Conservation (phyloP, 1,140 invertebrate species). For the Lepidostoma basale region DNA sequence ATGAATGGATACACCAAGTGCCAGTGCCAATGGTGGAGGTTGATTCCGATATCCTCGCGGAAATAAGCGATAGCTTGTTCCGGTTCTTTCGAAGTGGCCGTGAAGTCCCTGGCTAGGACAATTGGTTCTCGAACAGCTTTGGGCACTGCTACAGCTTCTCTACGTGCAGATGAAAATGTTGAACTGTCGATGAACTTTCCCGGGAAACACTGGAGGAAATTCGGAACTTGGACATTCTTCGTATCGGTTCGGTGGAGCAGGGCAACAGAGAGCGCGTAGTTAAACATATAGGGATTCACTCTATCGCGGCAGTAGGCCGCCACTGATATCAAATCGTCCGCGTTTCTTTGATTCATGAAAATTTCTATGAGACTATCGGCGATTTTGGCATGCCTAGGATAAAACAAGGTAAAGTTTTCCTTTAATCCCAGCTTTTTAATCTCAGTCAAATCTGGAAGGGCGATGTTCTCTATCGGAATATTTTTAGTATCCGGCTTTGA, state of each 20-base stretch:
- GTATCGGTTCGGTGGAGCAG: slow-evolving; percentile 66
- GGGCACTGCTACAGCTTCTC: background rate
- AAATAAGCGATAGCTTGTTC: slow-evolving; percentile 71
- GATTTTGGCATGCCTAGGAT: slow-evolving; percentile 71
- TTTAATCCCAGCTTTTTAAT: slow-evolving; percentile 69
- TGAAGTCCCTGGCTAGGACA: background rate
- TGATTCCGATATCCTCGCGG: slow-evolving; percentile 74
- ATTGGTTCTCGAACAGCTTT: background rate
- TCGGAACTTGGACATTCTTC: background rate
- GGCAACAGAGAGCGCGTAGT: slow-evolving; percentile 76
- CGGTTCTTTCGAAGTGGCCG: slow-evolving; percentile 25
- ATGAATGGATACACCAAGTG: slow-evolving; percentile 73
- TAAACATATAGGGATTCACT: slow-evolving; percentile 77
- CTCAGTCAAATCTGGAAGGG: slow-evolving; percentile 69
- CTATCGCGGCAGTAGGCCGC: slow-evolving; percentile 74
- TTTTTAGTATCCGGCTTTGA: slow-evolving; percentile 42
- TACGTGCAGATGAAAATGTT: background rate
- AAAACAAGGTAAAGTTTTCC: slow-evolving; percentile 75
- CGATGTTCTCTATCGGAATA: slow-evolving; percentile 68
- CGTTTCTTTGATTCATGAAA: slow-evolving; percentile 68
- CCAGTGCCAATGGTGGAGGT: slow-evolving; percentile 67
- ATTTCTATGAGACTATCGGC: slow-evolving; percentile 73
- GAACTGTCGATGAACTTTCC: background rate
- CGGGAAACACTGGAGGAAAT: background rate
- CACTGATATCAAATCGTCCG: slow-evolving; percentile 72